These are phyloP conservation scores for Nowickia ferox DNA, from an alignment of 2,888 invertebrate genomes.

Conservation along the genomic window DNA sequence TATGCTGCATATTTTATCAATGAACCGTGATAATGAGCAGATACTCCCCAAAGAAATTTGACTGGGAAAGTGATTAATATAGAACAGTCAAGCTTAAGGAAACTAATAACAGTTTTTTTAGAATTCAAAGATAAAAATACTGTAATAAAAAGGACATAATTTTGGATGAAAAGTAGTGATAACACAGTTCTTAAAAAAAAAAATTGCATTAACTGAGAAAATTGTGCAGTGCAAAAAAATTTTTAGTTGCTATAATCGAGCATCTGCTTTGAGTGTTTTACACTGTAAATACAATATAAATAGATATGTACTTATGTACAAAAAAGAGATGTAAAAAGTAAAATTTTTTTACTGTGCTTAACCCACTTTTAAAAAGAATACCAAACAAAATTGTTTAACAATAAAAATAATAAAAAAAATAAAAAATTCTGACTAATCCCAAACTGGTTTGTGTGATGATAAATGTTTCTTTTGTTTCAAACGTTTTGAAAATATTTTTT, in stretches of 20 bases:
- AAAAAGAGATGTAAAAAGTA: conserved; percentile 24
- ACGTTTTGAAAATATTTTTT: too few relatives aligned
- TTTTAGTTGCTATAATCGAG: too few relatives aligned
- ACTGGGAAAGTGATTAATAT: neutral
- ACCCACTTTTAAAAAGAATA: neutral
- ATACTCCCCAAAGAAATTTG: neutral
- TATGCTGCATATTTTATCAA: conserved; percentile 4
- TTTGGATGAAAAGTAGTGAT: too few relatives aligned
- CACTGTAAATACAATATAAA: neutral
- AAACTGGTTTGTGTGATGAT: too few relatives aligned
- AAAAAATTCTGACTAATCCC: neutral
- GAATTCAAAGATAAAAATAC: too few relatives aligned
- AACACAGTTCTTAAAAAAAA: too few relatives aligned
- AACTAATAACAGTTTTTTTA: too few relatives aligned
- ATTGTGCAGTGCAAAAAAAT: neutral
- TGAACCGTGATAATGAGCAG: conserved; percentile 33
- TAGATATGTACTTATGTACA: neutral
- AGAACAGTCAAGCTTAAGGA: too few relatives aligned
- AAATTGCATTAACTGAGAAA: neutral
- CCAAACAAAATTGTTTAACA: neutral
- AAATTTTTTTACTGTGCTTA: conserved; percentile 1
- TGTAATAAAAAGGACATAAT: too few relatives aligned
- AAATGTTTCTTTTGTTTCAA: too few relatives aligned
- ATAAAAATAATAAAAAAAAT: neutral
- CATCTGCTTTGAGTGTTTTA: too few relatives aligned